Base-by-base conservation (phyloP, 2,888 invertebrate genomes). In the Ichneumoninae sp. region DNA sequence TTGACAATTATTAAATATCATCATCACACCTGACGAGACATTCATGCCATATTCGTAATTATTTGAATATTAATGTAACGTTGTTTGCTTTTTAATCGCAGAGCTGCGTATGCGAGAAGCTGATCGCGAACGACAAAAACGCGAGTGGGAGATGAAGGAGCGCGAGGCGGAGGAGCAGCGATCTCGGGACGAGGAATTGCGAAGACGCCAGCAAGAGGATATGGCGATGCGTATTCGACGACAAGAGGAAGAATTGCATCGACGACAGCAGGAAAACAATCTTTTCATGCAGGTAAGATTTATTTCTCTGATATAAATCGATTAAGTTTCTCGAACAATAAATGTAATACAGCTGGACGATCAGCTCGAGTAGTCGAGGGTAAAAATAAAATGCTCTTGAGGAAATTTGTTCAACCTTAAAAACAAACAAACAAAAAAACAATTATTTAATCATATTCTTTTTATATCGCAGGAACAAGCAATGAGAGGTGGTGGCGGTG, bases 241-340 rank as follows among this genome's bases (percentile, higher is more conserved):
- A 74, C 97, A 97, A 94, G 97, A 98, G 92, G 98, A 98, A 93
- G 98, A 98, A 93, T 95, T 98, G 92, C 96, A 97, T 74, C 96
- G 98, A 88, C 95, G 98, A 22, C 98, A 98, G 92, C 97, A 98
- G 94, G 98, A 98, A 94, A 98, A 98, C 94, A 97, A 96, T 88
- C 94, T 98, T 85, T 98, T 98, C 89, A 97, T 97, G 95, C 98
- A 98, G 95, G 97, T 96, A 60, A 70, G 5, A 36, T 63, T 33
- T 16, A 33, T 33, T 40, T 63, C 22, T 40, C 50, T 36, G 8
- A 47, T 16, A 47, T 13, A 36, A 50, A 75, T 66, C n/a, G 40
- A 70, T 57, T 22, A 16, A 52, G 33, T 60, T 78, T 83, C 63
- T 13, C 33, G 7, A n/a, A 16, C 1, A 6, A 57, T 26, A 30